Evolutionary conservation across 2,797 vertebrate genomes (phyloP).

Genomic region (Melanotaenia parkinsoni): DNA sequence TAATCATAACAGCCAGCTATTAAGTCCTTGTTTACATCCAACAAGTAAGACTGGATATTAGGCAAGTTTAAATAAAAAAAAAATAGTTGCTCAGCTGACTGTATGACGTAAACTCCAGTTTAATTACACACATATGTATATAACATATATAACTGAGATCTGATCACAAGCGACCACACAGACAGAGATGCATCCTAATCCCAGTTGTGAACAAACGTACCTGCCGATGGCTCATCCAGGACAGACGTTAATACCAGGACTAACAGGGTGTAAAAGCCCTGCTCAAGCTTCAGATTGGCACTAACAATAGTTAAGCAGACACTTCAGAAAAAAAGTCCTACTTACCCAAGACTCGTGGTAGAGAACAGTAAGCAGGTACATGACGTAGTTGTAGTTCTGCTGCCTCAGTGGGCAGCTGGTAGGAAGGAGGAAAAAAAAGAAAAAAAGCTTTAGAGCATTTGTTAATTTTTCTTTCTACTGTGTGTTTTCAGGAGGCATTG

Average conservation of each 20-base stretch:
- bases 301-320: not conserved
- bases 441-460: not conserved
- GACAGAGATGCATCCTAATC: not conserved
- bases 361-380: slow-evolving; percentile 94
- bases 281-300: not conserved
- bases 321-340: slow-evolving; percentile 4
- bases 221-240: not conserved
- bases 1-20: too few species aligned
- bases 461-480: not conserved
- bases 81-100: too few species aligned
- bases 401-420: slow-evolving; percentile 90
- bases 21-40: too few species aligned
- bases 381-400: slow-evolving; percentile 92
- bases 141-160: not conserved
- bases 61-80: too few species aligned
- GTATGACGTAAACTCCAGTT: too few species aligned
- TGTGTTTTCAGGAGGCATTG: not conserved
- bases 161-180: not conserved
- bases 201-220: not conserved
- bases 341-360: slow-evolving; percentile 99
- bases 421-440: not conserved
- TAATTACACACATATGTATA: too few species aligned
- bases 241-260: not conserved
- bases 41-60: too few species aligned
- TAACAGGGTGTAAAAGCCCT: not conserved